Evolutionary conservation across 2,797 vertebrate species (phyloP).

Genomic region (Galagoides demidoff): DNA sequence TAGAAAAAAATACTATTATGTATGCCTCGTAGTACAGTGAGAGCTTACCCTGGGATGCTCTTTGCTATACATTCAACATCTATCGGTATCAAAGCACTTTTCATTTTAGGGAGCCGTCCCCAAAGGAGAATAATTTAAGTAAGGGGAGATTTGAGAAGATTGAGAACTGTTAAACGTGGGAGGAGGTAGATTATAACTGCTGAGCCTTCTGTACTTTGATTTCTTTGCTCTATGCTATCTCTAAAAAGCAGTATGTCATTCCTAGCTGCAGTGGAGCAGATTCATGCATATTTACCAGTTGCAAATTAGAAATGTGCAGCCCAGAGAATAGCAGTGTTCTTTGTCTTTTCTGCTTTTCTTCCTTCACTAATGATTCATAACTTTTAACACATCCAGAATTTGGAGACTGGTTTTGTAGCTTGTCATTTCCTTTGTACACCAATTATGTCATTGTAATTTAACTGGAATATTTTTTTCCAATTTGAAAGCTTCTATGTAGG

Average conservation of each 20-base stretch:
- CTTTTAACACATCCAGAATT: conserved; percentile 77
- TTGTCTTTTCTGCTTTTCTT: conserved; percentile 85
- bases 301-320: conserved; percentile 77
- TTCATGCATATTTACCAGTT: conserved; percentile 86
- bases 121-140: conserved; percentile 31
- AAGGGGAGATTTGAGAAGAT: not conserved
- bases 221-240: conserved; percentile 66
- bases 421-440: conserved; percentile 84
- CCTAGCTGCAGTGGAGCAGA: not conserved
- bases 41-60: not conserved
- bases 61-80: not conserved
- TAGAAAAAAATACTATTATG: not conserved
- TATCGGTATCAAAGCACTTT: conserved; percentile 18
- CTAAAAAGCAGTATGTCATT: conserved; percentile 71
- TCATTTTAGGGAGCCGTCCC: conserved; percentile 47
- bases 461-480: conserved; percentile 87
- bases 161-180: not conserved
- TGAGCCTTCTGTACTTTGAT: conserved; percentile 51
- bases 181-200: conserved; percentile 18
- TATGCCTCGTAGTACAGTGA: not conserved
- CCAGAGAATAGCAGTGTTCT: conserved; percentile 75
- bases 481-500: conserved; percentile 81
- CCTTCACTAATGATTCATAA: conserved; percentile 84
- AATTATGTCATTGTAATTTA: conserved; percentile 87
- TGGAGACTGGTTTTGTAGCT: conserved; percentile 78